phyloP scores from a whole-genome alignment of 2,113 vertebrate genomes.

The Bungarus multicinctus region DNA sequence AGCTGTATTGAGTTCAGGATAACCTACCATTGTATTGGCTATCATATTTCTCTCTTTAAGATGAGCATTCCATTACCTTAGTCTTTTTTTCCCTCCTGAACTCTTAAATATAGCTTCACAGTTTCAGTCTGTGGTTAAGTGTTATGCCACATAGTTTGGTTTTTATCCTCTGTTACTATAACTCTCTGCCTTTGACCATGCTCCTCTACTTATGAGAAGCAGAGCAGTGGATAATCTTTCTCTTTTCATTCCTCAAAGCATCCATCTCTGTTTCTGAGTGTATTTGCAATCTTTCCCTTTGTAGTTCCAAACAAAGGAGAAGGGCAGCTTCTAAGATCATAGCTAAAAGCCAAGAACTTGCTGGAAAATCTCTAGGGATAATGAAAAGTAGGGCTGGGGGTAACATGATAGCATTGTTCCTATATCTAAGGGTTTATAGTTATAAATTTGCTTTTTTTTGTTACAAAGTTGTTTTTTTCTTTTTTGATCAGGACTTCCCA shows the following conservation, averaged over 20 bases:
- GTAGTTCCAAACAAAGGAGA: neutral
- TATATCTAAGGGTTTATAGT: neutral
- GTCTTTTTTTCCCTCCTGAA: neutral
- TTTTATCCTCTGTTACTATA: constrained; percentile 36
- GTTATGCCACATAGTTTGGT: constrained; percentile 20
- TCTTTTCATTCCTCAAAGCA: constrained; percentile 27
- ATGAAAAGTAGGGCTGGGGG: no score
- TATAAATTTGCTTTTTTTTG: accelerated
- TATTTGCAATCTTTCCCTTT: neutral
- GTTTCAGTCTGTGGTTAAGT: neutral
- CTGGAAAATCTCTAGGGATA: neutral
- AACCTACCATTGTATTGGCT: neutral
- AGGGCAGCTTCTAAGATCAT: neutral
- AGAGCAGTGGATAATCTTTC: neutral
- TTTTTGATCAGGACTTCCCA: neutral
- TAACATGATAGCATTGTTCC: no score
- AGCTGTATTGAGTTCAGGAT: neutral
- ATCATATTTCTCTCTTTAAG: neutral
- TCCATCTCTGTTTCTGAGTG: neutral
- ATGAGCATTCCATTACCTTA: constrained; percentile 5
- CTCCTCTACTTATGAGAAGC: neutral
- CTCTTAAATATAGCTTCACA: constrained; percentile 40
- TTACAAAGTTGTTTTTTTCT: accelerated
- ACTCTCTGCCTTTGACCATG: constrained; percentile 23
- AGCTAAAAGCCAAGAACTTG: neutral